A percentile compares a stretch with the other conserved stretches of the same genome.
These are phyloP conservation scores for Porites rus DNA, from an alignment of 92 coral and sea anemone species.

Conservation along the genomic window DNA sequence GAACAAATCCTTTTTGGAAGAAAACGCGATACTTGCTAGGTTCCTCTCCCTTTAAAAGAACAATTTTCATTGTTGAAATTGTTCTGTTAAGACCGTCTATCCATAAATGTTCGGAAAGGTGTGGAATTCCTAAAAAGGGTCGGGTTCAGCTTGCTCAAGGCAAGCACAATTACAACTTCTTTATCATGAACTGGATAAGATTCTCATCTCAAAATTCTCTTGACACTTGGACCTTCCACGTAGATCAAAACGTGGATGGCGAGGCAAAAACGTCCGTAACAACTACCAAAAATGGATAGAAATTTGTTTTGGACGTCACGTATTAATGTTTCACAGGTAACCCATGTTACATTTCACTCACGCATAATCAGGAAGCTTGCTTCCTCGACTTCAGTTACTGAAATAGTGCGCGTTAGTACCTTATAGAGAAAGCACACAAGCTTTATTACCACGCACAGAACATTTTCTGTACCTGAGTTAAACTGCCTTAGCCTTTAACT, in stretches of 20 bases:
- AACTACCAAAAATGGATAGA: background rate
- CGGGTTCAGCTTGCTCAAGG: background rate
- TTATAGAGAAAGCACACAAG: background rate
- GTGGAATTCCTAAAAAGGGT: slow-evolving; percentile 32
- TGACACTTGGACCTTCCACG: background rate
- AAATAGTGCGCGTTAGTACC: background rate
- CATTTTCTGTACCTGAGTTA: background rate
- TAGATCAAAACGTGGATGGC: background rate
- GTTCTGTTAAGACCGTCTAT: background rate
- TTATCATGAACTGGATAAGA: background rate
- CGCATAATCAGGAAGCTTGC: background rate
- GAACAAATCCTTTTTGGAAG: no score
- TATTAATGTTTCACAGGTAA: background rate
- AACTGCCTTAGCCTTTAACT: background rate
- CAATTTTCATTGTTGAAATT: no score
- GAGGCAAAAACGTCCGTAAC: no score
- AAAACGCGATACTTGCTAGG: background rate
- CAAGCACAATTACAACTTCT: background rate
- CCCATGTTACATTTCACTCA: background rate
- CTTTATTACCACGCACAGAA: background rate
- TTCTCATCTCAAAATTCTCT: background rate
- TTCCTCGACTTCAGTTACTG: background rate
- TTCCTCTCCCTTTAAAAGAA: background rate
- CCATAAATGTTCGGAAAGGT: background rate
- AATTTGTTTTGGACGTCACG: background rate